Percentiles rank a stretch among this genome's conserved stretches.
phyloP scores from a whole-genome alignment of 2,888 invertebrate genomes.

The Ochropacha duplaris region DNA sequence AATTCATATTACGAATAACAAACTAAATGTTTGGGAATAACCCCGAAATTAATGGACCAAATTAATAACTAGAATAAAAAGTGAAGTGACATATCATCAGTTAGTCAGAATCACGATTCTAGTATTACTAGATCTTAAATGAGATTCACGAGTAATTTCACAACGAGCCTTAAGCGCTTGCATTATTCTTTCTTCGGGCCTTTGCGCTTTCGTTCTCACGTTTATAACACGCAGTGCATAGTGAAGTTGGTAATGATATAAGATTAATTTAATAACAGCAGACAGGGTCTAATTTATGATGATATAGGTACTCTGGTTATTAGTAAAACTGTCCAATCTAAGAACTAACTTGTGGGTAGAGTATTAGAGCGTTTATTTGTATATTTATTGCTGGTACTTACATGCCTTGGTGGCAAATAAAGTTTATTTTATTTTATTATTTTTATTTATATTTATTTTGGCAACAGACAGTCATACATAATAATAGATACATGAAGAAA shows the following conservation, averaged over 20 bases:
- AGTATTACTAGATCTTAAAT: neutral
- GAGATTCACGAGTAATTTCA: neutral
- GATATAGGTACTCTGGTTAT: neutral
- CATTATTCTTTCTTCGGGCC: neutral
- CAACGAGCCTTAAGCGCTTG: neutral
- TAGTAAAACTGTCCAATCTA: too few species aligned
- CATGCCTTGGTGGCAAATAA: neutral
- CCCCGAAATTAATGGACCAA: neutral
- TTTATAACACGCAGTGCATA: neutral
- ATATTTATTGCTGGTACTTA: too few species aligned
- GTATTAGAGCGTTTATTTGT: too few species aligned
- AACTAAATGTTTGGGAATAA: neutral
- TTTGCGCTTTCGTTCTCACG: neutral
- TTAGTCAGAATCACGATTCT: neutral
- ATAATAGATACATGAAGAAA: too few species aligned
- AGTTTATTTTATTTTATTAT: too few species aligned
- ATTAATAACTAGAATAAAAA: neutral
- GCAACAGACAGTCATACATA: too few species aligned
- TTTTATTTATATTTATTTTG: too few species aligned
- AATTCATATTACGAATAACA: too few species aligned
- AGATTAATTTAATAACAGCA: neutral
- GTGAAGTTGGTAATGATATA: neutral
- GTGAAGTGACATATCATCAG: neutral
- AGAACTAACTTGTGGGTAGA: too few species aligned
- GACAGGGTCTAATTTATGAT: neutral